phyloP scores from a whole-genome alignment of 2,888 invertebrate species.

The Calameuta pallipes region DNA sequence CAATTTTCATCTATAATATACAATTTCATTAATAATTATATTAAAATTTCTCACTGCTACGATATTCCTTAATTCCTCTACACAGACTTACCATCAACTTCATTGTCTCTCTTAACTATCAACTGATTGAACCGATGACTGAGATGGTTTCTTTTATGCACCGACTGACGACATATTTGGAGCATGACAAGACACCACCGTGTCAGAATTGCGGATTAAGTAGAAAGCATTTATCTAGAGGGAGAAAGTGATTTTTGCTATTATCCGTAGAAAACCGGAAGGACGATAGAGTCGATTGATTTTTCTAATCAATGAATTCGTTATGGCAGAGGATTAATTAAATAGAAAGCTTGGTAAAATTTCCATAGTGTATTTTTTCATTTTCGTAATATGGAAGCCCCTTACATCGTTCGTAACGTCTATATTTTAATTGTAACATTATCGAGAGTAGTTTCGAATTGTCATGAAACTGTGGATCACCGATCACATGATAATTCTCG shows the following conservation, averaged over 20 bases:
- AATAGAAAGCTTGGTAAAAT: constrained; percentile 38
- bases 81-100: not conserved
- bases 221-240: constrained; percentile 21
- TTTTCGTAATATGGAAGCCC: constrained; percentile 56
- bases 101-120: not conserved
- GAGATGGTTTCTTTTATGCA: constrained; percentile 11
- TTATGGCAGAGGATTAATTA: constrained; percentile 12
- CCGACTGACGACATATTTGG: constrained; percentile 22
- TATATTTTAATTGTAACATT: constrained; percentile 39
- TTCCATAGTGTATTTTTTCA: constrained; percentile 45
- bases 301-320: constrained; percentile 34
- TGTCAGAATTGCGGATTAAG: not conserved
- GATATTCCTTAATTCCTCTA: not conserved
- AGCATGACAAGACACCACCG: constrained; percentile 32
- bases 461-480: constrained; percentile 16
- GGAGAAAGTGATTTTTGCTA: not conserved
- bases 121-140: not conserved
- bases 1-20: not conserved
- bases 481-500: not conserved
- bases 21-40: constrained; percentile 5
- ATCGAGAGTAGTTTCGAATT: constrained; percentile 33
- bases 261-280: not conserved
- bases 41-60: not conserved
- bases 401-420: constrained; percentile 50
- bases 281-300: constrained; percentile 14